Base-by-base conservation (phyloP, 2,888 invertebrate genomes). In the Himalopsyche japonica region DNA sequence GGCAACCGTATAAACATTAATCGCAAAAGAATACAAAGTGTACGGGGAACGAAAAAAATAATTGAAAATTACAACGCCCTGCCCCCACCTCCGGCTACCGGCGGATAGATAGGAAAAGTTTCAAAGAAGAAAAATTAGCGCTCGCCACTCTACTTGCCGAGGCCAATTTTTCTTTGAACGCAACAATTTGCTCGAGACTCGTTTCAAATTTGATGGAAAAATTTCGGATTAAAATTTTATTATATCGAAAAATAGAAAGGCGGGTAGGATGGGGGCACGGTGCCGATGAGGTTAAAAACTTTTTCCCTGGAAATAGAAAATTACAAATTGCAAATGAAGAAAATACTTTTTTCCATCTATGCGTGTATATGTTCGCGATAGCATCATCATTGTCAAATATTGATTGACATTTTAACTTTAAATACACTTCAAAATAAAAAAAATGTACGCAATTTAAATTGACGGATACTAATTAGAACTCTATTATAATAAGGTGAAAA, bases 131-230 rank as follows among this genome's bases (percentile, higher is more conserved):
- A 86, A 86, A 86, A 87, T 87, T 87, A 86, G 83, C 85, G 84
- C 84, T 85, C 77, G 80, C 84, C 84, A 80, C 82, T 85, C 84
- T 83, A 80, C 82, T 85, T 86, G 80, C 81, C 79, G 78, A 64
- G 70, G 81, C 85, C 81, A 83, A 77, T 84, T 85, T 85, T 82
- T 85, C 86, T 86, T 86, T 87, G 87, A 86, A 85, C 84, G 79
- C 83, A 85, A 86, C 86, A 87, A 87, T 85, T 87, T 87, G 82
- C 86, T 70, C 43, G 43, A 84, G 85, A 79, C 86, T 87, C 87
- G 79, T 86, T 87, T 83, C 87, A 87, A 87, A 87, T 87, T 87
- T 87, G 87, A 87, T 87, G 87, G 87, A 87, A 87, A 86, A 87
- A 85, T 84, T 86, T 86, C 86, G 86, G 87, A 87, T 87, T 87